A percentile compares a stretch with the other conserved stretches of the same genome.
Conservation (phyloP, 2,888 invertebrate species). For the Shargacucullia verbasci region DNA sequence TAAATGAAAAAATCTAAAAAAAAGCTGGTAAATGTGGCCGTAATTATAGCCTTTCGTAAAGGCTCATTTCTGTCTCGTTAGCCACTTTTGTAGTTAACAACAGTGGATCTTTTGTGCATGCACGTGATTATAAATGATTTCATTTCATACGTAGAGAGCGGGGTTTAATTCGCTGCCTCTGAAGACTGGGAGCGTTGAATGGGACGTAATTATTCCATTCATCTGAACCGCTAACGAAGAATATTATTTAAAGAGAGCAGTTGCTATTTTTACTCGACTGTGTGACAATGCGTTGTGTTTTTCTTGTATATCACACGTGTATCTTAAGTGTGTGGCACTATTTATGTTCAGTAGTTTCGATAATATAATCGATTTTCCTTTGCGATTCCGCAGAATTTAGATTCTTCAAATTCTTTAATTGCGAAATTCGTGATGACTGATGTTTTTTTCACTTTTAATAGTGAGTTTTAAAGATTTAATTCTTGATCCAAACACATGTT, state of each 20-base stretch:
- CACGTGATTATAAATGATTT: slow-evolving; percentile 46
- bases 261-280: background rate
- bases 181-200: slow-evolving; percentile 30
- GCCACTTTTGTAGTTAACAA: slow-evolving; percentile 41
- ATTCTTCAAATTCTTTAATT: too few relatives aligned
- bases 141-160: slow-evolving; percentile 35
- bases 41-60: slow-evolving; percentile 50
- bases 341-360: too few relatives aligned
- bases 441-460: too few relatives aligned
- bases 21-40: slow-evolving; percentile 26
- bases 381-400: too few relatives aligned
- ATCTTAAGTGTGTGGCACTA: too few relatives aligned
- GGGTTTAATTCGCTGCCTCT: slow-evolving; percentile 21
- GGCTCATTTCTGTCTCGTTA: slow-evolving; percentile 41
- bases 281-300: background rate
- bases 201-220: slow-evolving; percentile 39
- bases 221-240: slow-evolving; percentile 25
- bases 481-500: too few relatives aligned
- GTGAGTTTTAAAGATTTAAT: too few relatives aligned
- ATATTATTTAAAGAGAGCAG: slow-evolving; percentile 21
- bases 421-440: too few relatives aligned
- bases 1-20: slow-evolving; percentile 43
- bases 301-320: too few relatives aligned
- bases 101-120: slow-evolving; percentile 40
- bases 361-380: too few relatives aligned